Conservation (phyloP, 2,113 vertebrate species). For the Peromyscus maniculatus region DNA sequence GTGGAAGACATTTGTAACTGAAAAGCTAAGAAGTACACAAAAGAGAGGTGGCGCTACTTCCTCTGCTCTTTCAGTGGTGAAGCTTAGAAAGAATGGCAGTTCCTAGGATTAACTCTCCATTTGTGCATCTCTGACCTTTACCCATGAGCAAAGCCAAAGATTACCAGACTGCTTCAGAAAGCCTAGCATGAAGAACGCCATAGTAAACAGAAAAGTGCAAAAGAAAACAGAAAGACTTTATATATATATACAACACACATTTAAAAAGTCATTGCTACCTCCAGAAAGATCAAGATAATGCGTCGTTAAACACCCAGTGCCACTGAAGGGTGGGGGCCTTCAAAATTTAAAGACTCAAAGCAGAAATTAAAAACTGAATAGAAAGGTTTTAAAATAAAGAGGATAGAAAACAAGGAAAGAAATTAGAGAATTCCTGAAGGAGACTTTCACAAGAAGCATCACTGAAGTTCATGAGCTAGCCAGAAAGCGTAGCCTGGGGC, state of each 20-base stretch:
- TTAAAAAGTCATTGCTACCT: neutral
- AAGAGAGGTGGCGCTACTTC: neutral
- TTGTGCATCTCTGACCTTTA: neutral
- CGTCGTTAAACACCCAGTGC: neutral
- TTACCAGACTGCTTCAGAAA: neutral
- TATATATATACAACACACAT: neutral
- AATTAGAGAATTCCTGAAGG: neutral
- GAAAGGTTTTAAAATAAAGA: neutral
- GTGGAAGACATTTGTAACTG: neutral
- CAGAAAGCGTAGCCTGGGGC: neutral
- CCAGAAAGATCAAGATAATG: neutral
- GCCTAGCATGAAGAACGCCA: neutral
- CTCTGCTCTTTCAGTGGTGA: neutral
- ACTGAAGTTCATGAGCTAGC: neutral
- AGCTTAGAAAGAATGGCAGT: neutral
- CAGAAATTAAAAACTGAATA: slow-evolving; percentile 34
- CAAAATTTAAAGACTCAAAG: neutral
- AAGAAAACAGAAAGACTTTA: neutral
- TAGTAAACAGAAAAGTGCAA: neutral
- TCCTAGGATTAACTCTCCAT: neutral
- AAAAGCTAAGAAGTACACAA: neutral
- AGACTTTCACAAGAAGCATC: neutral
- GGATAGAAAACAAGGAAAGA: neutral
- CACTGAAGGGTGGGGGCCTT: neutral
- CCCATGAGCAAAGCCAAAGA: neutral